Conservation (phyloP, 2,797 vertebrate genomes). For the Siniperca undulata region DNA sequence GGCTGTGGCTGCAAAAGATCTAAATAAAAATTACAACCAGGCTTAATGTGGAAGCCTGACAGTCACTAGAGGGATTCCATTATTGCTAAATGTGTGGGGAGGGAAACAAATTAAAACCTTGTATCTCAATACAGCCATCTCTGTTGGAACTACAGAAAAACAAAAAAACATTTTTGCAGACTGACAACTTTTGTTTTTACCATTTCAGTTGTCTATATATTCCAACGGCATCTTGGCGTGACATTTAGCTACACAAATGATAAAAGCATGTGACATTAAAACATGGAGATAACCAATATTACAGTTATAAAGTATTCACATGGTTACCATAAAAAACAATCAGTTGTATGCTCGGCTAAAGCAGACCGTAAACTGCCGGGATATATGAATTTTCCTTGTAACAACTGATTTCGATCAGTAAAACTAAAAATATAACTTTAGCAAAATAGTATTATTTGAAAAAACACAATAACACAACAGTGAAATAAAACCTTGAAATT, state of each 20-base stretch:
- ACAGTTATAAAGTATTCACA: neutral
- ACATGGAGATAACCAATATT: neutral
- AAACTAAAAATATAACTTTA: neutral
- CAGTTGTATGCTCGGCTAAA: neutral
- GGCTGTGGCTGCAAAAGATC: constrained; percentile 55
- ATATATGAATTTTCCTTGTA: neutral
- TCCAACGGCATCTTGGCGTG: neutral
- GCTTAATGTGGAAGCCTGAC: constrained; percentile 46
- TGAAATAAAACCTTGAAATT: neutral
- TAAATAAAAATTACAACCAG: constrained; percentile 62
- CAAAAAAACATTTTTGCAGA: neutral
- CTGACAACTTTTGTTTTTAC: constrained; percentile 7
- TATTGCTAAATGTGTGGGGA: constrained; percentile 39
- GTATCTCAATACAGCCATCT: constrained; percentile 22
- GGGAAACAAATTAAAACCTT: constrained; percentile 42
- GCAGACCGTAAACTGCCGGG: neutral
- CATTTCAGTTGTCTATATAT: neutral
- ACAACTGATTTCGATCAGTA: neutral
- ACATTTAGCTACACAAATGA: neutral
- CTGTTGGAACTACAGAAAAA: neutral
- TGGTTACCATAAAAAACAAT: neutral
- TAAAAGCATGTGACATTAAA: neutral
- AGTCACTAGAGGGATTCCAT: constrained; percentile 41
- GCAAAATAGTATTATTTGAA: neutral
- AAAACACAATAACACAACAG: neutral